Percentiles rank a stretch among this genome's conserved stretches.
phyloP scores from a whole-genome alignment of 1,140 invertebrate genomes.

The Luehdorfia chinensis region DNA sequence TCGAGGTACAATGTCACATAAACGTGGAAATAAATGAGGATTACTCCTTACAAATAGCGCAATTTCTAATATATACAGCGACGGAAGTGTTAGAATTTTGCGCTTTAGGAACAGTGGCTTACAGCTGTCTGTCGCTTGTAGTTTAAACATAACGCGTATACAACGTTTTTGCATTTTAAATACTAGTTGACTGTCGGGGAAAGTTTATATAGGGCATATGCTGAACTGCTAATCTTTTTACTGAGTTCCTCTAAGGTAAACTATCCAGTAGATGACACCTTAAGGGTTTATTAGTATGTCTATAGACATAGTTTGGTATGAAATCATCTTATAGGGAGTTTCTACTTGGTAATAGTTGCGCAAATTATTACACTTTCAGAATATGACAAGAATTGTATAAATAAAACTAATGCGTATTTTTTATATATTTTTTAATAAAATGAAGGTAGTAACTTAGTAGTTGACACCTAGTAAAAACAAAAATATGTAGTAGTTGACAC shows the following conservation, averaged over 20 bases:
- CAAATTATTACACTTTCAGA: slow-evolving; percentile 22
- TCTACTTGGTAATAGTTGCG: slow-evolving; percentile 18
- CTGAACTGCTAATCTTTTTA: too few relatives aligned
- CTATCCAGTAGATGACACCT: slow-evolving; percentile 19
- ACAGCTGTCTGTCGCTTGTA: too few relatives aligned
- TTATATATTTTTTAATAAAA: slow-evolving; percentile 18
- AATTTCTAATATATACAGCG: too few relatives aligned
- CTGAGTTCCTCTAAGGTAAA: slow-evolving; percentile 1
- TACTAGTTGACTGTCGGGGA: not conserved
- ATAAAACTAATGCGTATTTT: slow-evolving; percentile 19
- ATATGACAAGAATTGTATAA: slow-evolving; percentile 17
- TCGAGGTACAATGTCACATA: too few relatives aligned
- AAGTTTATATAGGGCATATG: too few relatives aligned
- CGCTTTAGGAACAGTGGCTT: too few relatives aligned
- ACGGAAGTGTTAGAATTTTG: too few relatives aligned
- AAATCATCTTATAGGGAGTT: slow-evolving; percentile 20
- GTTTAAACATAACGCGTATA: too few relatives aligned
- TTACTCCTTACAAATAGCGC: too few relatives aligned
- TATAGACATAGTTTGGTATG: too few relatives aligned
- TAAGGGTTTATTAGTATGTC: slow-evolving; percentile 8
- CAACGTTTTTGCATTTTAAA: too few relatives aligned
- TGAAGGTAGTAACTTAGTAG: slow-evolving; percentile 15
- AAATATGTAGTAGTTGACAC: slow-evolving; percentile 18
- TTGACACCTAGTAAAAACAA: slow-evolving; percentile 20
- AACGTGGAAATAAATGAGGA: too few relatives aligned